Evolutionary conservation across 2,797 vertebrate genomes (phyloP).

Genomic region (Buphagus erythrorhynchus): DNA sequence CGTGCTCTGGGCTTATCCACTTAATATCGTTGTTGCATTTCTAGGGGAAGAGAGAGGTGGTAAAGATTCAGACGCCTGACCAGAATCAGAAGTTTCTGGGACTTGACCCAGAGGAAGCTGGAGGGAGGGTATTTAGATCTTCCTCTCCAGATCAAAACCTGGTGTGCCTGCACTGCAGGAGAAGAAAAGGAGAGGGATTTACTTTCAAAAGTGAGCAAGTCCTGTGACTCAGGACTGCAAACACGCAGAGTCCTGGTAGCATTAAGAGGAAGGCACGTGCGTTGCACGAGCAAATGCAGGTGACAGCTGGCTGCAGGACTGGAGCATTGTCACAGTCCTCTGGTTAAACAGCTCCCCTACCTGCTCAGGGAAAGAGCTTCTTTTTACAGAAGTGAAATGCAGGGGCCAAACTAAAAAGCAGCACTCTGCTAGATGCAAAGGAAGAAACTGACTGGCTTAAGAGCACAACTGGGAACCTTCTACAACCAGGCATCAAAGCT

Average conservation of each 20-base stretch:
- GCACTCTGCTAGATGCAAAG: neutral
- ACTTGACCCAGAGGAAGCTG: neutral
- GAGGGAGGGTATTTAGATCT: neutral
- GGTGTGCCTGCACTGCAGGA: neutral
- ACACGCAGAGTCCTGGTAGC: neutral
- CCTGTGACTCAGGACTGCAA: neutral
- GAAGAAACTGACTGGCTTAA: neutral
- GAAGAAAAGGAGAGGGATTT: neutral
- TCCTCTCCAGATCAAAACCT: neutral
- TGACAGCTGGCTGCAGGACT: slow-evolving; percentile 9
- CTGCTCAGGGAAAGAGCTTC: neutral
- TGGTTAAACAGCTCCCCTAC: neutral
- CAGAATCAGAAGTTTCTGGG: neutral
- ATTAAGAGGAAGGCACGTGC: neutral
- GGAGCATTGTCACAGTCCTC: neutral
- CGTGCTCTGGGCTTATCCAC: neutral
- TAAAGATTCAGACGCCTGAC: neutral
- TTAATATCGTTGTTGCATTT: neutral
- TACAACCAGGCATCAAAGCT: neutral
- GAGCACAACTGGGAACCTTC: neutral
- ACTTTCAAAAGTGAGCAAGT: neutral
- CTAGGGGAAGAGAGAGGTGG: neutral
- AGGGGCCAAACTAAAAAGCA: neutral
- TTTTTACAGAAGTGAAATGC: neutral
- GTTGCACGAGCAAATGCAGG: neutral